A percentile compares a stretch with the other conserved stretches of the same genome.
Conservation (phyloP, 2,113 vertebrate species). For the Perognathus longimembris region DNA sequence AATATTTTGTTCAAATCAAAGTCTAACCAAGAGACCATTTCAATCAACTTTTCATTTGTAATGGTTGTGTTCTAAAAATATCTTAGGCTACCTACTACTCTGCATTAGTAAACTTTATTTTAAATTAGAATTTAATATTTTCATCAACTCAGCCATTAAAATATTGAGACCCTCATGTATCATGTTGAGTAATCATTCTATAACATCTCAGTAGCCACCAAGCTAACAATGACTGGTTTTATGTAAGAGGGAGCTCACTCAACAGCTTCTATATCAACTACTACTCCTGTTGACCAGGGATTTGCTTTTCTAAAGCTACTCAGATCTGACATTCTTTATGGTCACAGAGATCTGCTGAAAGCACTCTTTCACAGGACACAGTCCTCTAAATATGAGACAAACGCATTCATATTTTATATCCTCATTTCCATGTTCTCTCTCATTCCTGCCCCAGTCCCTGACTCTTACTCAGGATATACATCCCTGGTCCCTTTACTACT, state of each 20-base stretch:
- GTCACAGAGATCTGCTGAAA: background rate
- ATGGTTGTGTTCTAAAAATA: conserved; percentile 8
- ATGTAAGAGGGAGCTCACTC: background rate
- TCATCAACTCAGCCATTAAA: conserved; percentile 8
- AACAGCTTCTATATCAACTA: background rate
- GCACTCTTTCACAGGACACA: background rate
- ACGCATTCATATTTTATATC: background rate
- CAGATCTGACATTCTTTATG: background rate
- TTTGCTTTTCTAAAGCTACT: background rate
- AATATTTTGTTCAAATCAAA: background rate
- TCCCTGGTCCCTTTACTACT: background rate
- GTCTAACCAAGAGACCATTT: background rate
- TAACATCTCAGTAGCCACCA: background rate
- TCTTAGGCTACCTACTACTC: background rate
- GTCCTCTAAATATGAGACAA: background rate
- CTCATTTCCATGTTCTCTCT: background rate
- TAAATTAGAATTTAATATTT: conserved; percentile 51
- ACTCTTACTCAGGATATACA: conserved; percentile 8
- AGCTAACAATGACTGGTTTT: background rate
- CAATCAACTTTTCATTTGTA: background rate
- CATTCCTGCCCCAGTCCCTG: background rate
- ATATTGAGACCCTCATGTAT: background rate
- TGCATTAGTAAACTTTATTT: conserved; percentile 34
- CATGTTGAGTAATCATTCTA: background rate
- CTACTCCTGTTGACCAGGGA: background rate